Evolutionary conservation across 2,888 invertebrate genomes (phyloP).

Genomic region (Tipula unca): DNA sequence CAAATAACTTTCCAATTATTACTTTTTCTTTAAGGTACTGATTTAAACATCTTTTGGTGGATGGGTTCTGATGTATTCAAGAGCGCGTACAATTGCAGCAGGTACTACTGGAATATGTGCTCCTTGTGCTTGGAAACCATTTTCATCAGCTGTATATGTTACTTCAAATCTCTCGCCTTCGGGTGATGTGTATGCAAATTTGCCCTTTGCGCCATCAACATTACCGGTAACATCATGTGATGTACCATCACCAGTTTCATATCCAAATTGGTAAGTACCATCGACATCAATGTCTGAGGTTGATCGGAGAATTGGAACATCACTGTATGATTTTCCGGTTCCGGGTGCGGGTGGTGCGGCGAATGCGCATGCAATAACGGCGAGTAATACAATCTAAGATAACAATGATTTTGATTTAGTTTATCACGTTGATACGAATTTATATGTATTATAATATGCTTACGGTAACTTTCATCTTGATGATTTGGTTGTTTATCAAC

Average conservation of each 20-base stretch:
- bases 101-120: not conserved
- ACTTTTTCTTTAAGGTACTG: not conserved
- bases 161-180: conserved; percentile 16
- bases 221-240: not conserved
- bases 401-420: not conserved
- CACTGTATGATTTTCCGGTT: not conserved
- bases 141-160: not conserved
- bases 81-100: not conserved
- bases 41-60: conserved; percentile 17
- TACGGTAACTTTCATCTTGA: not conserved
- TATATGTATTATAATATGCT: not conserved
- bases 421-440: not conserved
- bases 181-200: not conserved
- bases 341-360: not conserved
- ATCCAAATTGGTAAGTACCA: not conserved
- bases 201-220: not conserved
- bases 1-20: conserved; percentile 8
- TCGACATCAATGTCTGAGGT: not conserved
- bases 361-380: not conserved
- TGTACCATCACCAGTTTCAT: conserved; percentile 17
- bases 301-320: not conserved
- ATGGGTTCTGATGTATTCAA: conserved; percentile 18
- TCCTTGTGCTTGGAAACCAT: conserved; percentile 15
- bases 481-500: not conserved
- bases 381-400: conserved; percentile 1